Conservation (phyloP, 1,140 invertebrate genomes). For the Drosophila nikananu region DNA sequence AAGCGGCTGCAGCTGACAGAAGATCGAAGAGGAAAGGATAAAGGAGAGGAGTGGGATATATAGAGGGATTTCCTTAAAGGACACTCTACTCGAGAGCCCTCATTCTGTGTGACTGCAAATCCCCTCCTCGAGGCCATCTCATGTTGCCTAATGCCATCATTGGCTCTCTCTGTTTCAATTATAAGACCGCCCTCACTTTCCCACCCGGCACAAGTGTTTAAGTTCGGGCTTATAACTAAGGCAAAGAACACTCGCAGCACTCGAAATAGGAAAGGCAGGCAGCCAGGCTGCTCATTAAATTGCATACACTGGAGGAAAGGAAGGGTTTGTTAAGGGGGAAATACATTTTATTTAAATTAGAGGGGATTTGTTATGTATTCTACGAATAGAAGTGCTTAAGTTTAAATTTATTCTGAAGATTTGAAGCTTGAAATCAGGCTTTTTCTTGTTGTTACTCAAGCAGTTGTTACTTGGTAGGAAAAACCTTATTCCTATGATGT, state of each 20-base stretch:
- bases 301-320: neutral
- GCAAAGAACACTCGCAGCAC: slow-evolving; percentile 58
- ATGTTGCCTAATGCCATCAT: slow-evolving; percentile 59
- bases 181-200: slow-evolving; percentile 33
- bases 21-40: slow-evolving; percentile 22
- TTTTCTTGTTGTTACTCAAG: neutral
- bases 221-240: slow-evolving; percentile 58
- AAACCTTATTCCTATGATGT: no score
- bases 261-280: slow-evolving; percentile 40
- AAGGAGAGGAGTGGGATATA: neutral
- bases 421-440: neutral
- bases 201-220: slow-evolving; percentile 38
- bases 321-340: neutral
- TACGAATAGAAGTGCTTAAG: neutral
- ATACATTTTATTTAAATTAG: no score
- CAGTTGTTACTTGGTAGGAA: no score
- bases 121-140: slow-evolving; percentile 30
- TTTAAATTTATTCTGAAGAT: neutral
- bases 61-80: slow-evolving; percentile 44
- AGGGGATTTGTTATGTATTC: neutral
- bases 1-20: slow-evolving; percentile 48
- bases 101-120: slow-evolving; percentile 15
- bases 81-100: slow-evolving; percentile 40
- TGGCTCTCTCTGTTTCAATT: slow-evolving; percentile 68
- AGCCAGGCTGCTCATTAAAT: slow-evolving; percentile 61